phyloP scores from a whole-genome alignment of 2,888 invertebrate genomes.

The Volucella inanis region DNA sequence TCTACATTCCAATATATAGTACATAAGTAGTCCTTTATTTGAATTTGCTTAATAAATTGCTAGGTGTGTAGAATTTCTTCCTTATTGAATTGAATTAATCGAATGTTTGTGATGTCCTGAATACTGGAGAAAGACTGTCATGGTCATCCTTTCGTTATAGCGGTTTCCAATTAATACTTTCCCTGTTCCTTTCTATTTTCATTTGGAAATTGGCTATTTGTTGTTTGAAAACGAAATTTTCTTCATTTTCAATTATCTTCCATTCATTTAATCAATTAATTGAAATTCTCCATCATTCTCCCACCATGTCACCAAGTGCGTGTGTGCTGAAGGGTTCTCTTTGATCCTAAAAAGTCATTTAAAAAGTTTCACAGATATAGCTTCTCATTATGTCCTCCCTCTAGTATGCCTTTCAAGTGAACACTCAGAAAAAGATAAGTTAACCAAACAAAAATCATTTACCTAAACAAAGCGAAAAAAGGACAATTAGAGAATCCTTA shows the following conservation, averaged over 20 bases:
- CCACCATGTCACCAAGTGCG: not conserved
- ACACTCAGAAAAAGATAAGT: not conserved
- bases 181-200: slow-evolving; percentile 10
- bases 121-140: too few relatives aligned
- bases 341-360: slow-evolving; percentile 14
- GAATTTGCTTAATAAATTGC: too few relatives aligned
- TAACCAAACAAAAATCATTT: slow-evolving; percentile 29
- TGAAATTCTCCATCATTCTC: not conserved
- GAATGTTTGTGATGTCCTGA: too few relatives aligned
- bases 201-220: not conserved
- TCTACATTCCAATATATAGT: too few relatives aligned
- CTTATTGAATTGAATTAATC: too few relatives aligned
- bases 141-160: too few relatives aligned
- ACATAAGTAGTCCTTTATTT: too few relatives aligned
- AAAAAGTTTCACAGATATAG: not conserved
- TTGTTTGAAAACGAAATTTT: slow-evolving; percentile 48
- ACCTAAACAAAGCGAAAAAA: slow-evolving; percentile 39
- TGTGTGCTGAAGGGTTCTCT: not conserved
- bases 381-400: not conserved
- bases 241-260: slow-evolving; percentile 45
- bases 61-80: too few relatives aligned
- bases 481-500: slow-evolving; percentile 39
- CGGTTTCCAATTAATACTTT: slow-evolving; percentile 47
- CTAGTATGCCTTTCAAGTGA: not conserved
- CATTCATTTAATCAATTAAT: slow-evolving; percentile 52